A percentile compares a stretch with the other conserved stretches of the same genome.
These are phyloP conservation scores for Drosophila obscura DNA, from an alignment of 1,140 invertebrate genomes.

Conservation along the genomic window DNA sequence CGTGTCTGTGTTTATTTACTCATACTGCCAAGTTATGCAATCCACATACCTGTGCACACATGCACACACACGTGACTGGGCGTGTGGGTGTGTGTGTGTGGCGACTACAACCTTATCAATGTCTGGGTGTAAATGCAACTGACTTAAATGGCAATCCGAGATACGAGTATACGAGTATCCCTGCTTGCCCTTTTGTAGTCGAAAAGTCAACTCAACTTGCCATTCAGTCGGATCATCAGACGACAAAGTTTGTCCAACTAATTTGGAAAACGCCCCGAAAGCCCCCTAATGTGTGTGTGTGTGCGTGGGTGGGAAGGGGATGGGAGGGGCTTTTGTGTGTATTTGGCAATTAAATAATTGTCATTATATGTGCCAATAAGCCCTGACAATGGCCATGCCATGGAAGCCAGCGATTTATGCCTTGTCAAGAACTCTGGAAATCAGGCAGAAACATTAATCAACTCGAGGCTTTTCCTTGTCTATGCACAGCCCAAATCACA, in stretches of 20 bases:
- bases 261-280: slow-evolving; percentile 26
- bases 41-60: slow-evolving; percentile 5
- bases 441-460: slow-evolving; percentile 54
- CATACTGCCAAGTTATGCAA: slow-evolving; percentile 42
- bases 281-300: no score
- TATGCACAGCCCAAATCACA: slow-evolving; percentile 39
- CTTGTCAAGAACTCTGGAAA: slow-evolving; percentile 47
- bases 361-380: slow-evolving; percentile 53
- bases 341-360: slow-evolving; percentile 64
- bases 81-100: not conserved
- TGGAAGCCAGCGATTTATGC: slow-evolving; percentile 32
- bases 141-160: slow-evolving; percentile 55
- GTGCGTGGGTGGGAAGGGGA: no score
- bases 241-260: slow-evolving; percentile 58
- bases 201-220: slow-evolving; percentile 44
- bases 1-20: slow-evolving; percentile 52
- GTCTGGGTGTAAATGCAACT: slow-evolving; percentile 32
- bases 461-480: slow-evolving; percentile 15
- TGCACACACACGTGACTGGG: not conserved
- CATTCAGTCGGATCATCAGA: slow-evolving; percentile 27
- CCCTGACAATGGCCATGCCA: slow-evolving; percentile 27
- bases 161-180: not conserved
- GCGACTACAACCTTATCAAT: slow-evolving; percentile 70
- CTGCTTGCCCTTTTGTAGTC: slow-evolving; percentile 47
- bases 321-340: slow-evolving; percentile 10